Evolutionary conservation across 2,888 invertebrate genomes (phyloP).

Genomic region (Oscheius sp.): DNA sequence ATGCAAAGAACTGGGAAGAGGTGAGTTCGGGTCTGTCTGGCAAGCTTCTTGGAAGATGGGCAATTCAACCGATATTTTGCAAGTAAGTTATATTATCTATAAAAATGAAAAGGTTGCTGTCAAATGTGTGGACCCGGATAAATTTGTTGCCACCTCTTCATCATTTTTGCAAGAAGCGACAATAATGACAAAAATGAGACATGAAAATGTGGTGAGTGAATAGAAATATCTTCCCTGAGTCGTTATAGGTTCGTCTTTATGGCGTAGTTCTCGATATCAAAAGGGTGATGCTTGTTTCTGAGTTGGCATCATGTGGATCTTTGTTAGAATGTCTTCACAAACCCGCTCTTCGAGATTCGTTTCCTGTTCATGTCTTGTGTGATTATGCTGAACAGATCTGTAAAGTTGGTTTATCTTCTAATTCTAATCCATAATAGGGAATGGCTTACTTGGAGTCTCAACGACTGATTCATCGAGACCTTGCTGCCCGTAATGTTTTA

Average conservation of each 20-base stretch:
- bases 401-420: slow-evolving; percentile 18
- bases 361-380: slow-evolving; percentile 89
- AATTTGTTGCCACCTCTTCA: slow-evolving; percentile 93
- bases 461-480: slow-evolving; percentile 93
- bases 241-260: slow-evolving; percentile 78
- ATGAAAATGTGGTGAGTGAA: slow-evolving; percentile 86
- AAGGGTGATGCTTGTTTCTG: slow-evolving; percentile 85
- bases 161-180: slow-evolving; percentile 96
- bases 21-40: slow-evolving; percentile 97
- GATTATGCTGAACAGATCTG: slow-evolving; percentile 80
- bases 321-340: slow-evolving; percentile 94
- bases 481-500: slow-evolving; percentile 95
- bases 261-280: slow-evolving; percentile 94
- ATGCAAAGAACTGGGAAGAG: slow-evolving; percentile 91
- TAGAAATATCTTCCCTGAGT: background rate
- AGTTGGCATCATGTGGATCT: slow-evolving; percentile 92
- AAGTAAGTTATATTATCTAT: slow-evolving; percentile 10
- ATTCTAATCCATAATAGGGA: slow-evolving; percentile 74
- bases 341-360: slow-evolving; percentile 86
- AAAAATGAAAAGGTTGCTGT: slow-evolving; percentile 72
- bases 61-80: slow-evolving; percentile 75
- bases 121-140: slow-evolving; percentile 91
- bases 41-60: slow-evolving; percentile 77
- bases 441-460: slow-evolving; percentile 97
- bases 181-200: slow-evolving; percentile 96